Base-by-base conservation (phyloP, 2,888 invertebrate species). In the Drosophila picticornis region DNA sequence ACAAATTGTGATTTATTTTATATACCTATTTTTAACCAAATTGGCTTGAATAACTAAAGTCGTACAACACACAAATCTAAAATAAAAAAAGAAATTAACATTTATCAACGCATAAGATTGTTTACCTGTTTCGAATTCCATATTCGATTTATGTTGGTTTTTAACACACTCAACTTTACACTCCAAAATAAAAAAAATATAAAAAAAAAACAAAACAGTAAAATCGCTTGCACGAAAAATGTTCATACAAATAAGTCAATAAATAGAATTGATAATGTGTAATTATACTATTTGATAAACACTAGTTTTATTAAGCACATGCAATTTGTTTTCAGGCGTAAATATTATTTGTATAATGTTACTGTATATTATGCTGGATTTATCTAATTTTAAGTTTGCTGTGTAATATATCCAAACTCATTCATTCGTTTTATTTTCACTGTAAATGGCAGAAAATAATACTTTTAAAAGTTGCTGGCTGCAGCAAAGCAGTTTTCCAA, bases 1-100 rank as follows among this genome's bases (percentile, higher is more conserved):
- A 81, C 68, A 81, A 85, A 88, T 84, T 88, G 88, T 88, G 88
- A 88, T 88, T 90, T 90, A 90, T 87, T 88, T 90, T 90, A 90
- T 86, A 90, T 84, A 84, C 88, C 84, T 63, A 83, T 68, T 83
- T 64, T 59, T 72, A 74, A 81, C 71, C 62, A 55, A 75, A 84
- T 85, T 84, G 90, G 87, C 85, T 78, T 77, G 60, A 66, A 22
- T 74, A 76, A 80, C 55, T 55, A 73, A 68, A 75, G 60, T 75
- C 64, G 57, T 73, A 64, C 64, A 72, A 71, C 53, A 72, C 65
- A 69, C 60, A 70, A 72, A 74, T 61, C 51, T 51, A 62, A 71
- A 72, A 72, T 58, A 61, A 75, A 70, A 57, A 25, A 52, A 60
- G 10, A 51, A 70, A 65, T 57, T 46, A 64, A 63, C 43, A 70